Base-by-base conservation (phyloP, 2,797 vertebrate genomes). In the Crenuchus spilurus region DNA sequence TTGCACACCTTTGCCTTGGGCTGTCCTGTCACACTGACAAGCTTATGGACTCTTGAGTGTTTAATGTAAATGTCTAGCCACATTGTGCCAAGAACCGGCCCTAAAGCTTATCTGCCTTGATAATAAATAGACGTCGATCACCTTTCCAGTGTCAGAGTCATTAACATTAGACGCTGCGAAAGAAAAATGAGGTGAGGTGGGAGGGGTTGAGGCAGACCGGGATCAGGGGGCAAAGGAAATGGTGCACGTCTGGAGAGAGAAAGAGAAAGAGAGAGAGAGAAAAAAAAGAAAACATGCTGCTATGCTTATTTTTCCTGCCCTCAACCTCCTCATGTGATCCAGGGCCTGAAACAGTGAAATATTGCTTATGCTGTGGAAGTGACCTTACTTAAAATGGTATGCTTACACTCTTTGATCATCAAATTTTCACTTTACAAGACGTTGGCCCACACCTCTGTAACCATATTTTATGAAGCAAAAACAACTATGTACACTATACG, bases 281-380 rank as follows among this genome's bases (percentile, higher is more conserved):
- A 3, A 63, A 14, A 20, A 90, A 87, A 86, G 89, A 85, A 90
- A 76, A 92, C 93, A 93, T 81, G 71, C 83, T 87, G 52, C 80
- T 88, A 87, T 88, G 92, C 90, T 94, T 94, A 90, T 94, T 94
- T 94, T 94, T 91, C 89, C 80, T 92, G 91, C 86, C 82, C 85
- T 88, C 68, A 80, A 82, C 81, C 90, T 87, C 94, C 94, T 95
- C 93, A 94, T 93, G 93, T 92, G 93, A 90, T 87, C 88, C 83
- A 83, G 89, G 86, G 81, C 82, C 89, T 88, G 90, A 87, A 89
- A 79, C 78, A 81, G 82, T 44, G 61, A 79, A 80, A 89, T 84
- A 77, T 49, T 89, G 82, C 86, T 76, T 83, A 82, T 84, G 82
- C 85, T 87, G 89, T 82, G 86, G 90, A 88, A 86, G 90, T 90